Base-by-base conservation (phyloP, 2,888 invertebrate species). In the Carabus problematicus region DNA sequence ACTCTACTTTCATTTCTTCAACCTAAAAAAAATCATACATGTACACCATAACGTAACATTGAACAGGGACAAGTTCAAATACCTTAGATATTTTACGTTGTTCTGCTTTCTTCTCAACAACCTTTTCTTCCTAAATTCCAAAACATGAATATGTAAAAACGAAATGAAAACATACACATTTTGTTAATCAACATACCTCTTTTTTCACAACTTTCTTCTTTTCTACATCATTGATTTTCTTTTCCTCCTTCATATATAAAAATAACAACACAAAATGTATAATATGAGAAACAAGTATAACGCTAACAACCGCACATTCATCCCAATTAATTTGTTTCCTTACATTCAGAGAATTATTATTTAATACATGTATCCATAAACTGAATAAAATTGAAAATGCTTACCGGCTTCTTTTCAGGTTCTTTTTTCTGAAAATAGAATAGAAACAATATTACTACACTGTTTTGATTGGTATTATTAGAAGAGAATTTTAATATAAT, bases 21-120 rank as follows among this genome's bases (percentile, higher is more conserved):
- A 78, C 76, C 81, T 81, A 75, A 55, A 73, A 70, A 19, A 52
- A 19, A 54, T 29, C 60, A 52, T 45, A 12, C 43, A 12, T 8
- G 29, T 29, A 39, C 43, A 54, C 19, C 42, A 29, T 41, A 8
- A 7, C 41, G 14, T 14, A n/a, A 59, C 42, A 59, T 3, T 42
- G 9, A 7, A 14, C 12, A 42, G 16, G 7, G 42, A 59, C 47
- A 49, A 52, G 11, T 39, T 18, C 9, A 29, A 64, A 40, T 68
- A 69, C 68, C 68, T 69, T 69, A 12, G 71, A 63, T 73, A 79
- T 78, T 52, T 80, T 80, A 75, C 84, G 83, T 72, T 29, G 29
- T 29, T 82, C 82, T 64, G 77, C 75, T 70, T 84, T 84, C 76
- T 84, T 85, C 77, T 85, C 84, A 69, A 86, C 67, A 58, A 71